Base-by-base conservation (phyloP, 2,797 vertebrate species). In the Sebastes glaucus region DNA sequence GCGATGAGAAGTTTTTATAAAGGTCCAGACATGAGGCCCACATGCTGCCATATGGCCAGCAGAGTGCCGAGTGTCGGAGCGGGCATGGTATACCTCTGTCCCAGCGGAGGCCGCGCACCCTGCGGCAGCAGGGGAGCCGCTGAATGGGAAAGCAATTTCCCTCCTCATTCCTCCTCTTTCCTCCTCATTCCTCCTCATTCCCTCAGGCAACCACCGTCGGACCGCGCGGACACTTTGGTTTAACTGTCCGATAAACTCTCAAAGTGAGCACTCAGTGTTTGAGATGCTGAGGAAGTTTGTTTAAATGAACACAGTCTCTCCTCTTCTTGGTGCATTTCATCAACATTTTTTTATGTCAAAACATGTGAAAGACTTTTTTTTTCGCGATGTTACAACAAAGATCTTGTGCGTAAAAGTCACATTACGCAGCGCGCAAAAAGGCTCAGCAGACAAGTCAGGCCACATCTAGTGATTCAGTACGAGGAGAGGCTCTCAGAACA, bases 41-140 rank as follows among this genome's bases (percentile, higher is more conserved):
- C 89, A 88, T 89, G 89, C 86, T 85, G 90, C 87, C 91, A 88
- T 91, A 88, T 84, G 88, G 87, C 68, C 78, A 74, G 81, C 90
- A 88, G 88, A 86, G 92, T 18, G 80, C 80, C 7, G 82, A 71
- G 81, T 42, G 74, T 72, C 78, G 62, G 82, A 76, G 86, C 77
- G 56, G 77, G 42, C 71, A 9, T 32, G 77, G 13, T 38, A 38
- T 66, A 68, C 71, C 88, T 87, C 85, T 6, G 68, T 80, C 86
- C 84, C 88, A 77, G 84, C 80, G 83, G 89, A 87, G 87, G 85
- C 88, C 90, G 18, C 8, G 75, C 75, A 23, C 85, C 87, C 87
- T 49, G 86, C 73, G 62, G 86, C 79, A 74, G 32, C 83, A 14
- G 61, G 65, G 86, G 80, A 38, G 35, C 69, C 66, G 74, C 78